Evolutionary conservation across 2,113 vertebrate species (phyloP), one percentile per base, ranked within the genome.

Genomic region (Dascyllus trimaculatus): DNA sequence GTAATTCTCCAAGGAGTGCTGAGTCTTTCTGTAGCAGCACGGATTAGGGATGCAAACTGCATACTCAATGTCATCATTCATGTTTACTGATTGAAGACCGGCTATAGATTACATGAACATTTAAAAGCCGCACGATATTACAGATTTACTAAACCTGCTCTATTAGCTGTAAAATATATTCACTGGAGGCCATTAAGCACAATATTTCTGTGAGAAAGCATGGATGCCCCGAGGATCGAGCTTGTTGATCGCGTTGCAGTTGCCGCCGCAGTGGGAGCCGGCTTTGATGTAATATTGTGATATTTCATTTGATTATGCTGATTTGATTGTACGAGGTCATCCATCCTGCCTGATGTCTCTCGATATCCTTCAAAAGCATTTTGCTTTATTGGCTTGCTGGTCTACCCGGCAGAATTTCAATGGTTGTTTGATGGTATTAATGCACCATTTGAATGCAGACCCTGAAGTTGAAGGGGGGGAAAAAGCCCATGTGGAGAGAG

Each of bases 221-320:
- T 1, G 0, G 51, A 68, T 87, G 84, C 92, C 90, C 89, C 88
- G 71, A 94, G 93, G 93, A 95, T 89, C 84, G 82, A 83, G 89
- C 92, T 94, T 93, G 94, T 95, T 95, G 94, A 78, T 96, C 91
- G 85, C 94, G 95, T 94, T 94, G 95, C 95, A 94, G 94, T 93
- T 92, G 93, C 95, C 93, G 93, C 93, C 92, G 94, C 94, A 92
- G 93, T 89, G 91, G 94, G 95, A 94, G 93, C 92, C 81, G 94
- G 93, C 96, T 96, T 95, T 95, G 90, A 95, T 95, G 93, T 95
- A 95, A 95, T 96, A 96, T 95, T 95, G 91, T 93, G 94, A 95
- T 95, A 96, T 96, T 96, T 96, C 92, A 96, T 95, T 95, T 94
- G 95, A 96, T 96, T 96, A 96, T 94, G 94, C 92, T 95, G 94